Evolutionary conservation across 2,888 invertebrate genomes (phyloP).

Genomic region (Folsomia manolachei): DNA sequence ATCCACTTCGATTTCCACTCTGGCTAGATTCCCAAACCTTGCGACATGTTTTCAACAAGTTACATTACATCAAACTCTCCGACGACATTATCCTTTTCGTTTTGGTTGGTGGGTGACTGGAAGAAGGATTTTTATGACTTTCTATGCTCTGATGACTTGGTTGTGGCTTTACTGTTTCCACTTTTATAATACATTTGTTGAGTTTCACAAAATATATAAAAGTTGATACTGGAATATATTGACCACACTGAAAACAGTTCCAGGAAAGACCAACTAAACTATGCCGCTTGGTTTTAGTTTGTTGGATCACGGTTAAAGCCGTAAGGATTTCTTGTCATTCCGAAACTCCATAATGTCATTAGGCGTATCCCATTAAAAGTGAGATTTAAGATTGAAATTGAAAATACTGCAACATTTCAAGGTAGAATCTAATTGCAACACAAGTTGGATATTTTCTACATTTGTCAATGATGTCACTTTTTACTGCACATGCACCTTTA

Average conservation of each 20-base stretch:
- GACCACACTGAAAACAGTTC: too few relatives aligned
- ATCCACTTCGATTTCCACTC: conserved; percentile 1
- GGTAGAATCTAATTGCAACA: neutral
- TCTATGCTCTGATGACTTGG: too few relatives aligned
- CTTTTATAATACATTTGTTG: too few relatives aligned
- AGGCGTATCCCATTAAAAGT: conserved; percentile 22
- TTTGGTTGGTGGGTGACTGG: neutral
- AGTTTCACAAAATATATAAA: too few relatives aligned
- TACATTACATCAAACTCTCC: neutral
- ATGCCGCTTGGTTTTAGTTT: too few relatives aligned
- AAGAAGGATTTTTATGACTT: neutral
- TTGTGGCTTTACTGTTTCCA: too few relatives aligned
- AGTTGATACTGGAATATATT: too few relatives aligned
- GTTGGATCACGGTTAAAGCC: too few relatives aligned
- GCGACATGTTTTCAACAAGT: neutral
- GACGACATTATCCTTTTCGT: neutral
- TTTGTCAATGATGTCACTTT: neutral
- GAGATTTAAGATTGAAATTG: neutral
- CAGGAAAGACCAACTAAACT: too few relatives aligned
- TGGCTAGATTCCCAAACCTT: neutral
- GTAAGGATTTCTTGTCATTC: neutral
- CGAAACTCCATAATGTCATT: conserved; percentile 21
- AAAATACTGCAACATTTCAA: neutral
- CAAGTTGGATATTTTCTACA: neutral
- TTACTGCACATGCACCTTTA: too few relatives aligned